These are phyloP conservation scores for Apoderus coryli DNA, from an alignment of 2,888 invertebrate species.

Conservation along the genomic window DNA sequence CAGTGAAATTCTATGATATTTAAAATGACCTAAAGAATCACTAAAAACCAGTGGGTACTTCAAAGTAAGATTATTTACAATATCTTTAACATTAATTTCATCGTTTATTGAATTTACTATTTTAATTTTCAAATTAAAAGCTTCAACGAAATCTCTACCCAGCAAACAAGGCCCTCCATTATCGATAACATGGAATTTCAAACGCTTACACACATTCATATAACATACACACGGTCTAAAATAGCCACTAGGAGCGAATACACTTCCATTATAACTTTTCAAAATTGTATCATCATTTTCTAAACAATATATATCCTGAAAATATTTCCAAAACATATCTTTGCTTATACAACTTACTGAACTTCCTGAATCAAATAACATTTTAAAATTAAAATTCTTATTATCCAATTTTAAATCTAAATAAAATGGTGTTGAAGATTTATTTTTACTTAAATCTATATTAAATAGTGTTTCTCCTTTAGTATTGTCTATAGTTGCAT, in stretches of 20 bases:
- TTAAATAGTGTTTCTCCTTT: neutral
- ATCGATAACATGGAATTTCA: conserved; percentile 5
- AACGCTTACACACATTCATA: neutral
- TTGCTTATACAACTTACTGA: neutral
- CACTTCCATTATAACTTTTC: conserved; percentile 5
- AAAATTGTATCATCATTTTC: conserved; percentile 1
- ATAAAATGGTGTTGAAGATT: too few relatives aligned
- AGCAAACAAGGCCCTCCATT: conserved; percentile 4
- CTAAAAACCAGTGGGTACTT: conserved; percentile 3
- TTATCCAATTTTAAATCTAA: too few relatives aligned
- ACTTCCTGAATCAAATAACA: neutral
- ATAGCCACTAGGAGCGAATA: conserved; percentile 4
- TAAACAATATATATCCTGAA: neutral
- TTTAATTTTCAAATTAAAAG: conserved; percentile 1
- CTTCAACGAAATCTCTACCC: conserved; percentile 3
- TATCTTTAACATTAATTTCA: neutral
- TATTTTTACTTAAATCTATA: too few relatives aligned
- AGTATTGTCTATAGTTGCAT: too few relatives aligned
- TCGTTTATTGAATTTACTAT: neutral
- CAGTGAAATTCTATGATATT: conserved; percentile 1
- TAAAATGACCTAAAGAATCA: neutral
- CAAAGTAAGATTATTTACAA: neutral
- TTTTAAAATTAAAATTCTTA: neutral
- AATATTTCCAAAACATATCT: neutral
- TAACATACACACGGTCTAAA: conserved; percentile 3